Base-by-base conservation (phyloP, 2,888 invertebrate species). In the Odontomyia ornata region DNA sequence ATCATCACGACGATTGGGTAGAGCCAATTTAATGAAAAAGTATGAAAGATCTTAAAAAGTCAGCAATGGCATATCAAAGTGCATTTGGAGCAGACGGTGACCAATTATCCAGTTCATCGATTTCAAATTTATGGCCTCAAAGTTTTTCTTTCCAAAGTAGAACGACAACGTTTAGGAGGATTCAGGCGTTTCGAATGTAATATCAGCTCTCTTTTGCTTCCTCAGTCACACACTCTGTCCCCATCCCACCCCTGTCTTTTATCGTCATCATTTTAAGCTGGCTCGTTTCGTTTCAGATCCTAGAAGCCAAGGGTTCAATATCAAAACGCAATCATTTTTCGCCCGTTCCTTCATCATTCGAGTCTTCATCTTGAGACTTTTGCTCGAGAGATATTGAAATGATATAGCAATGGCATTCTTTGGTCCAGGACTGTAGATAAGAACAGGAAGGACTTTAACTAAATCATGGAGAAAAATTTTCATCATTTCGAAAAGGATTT, bases 71-170 rank as follows among this genome's bases (percentile, higher is more conserved):
- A 73, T 47, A 36, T 73, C 73, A 73, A 73, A 73, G 73, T 73
- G 73, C 73, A 73, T 57, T 57, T 30, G 36, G 23, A 57, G 46
- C 75, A 64, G 56, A 11, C 56, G 76, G 56, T 67, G 56, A 64
- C 56, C 76, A 76, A 76, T 76, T 76, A 76, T 67, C 67, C 76
- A 76, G 67, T 76, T 76, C 76, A 67, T 76, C 76, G 76, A 56
- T 76, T 76, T 36, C 76, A 67, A 65, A 76, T 76, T 76, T 76
- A 75, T 64, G 64, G 62, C 28, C 57, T 56, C 30, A 72, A 72
- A 72, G 36, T 69, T 69, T 46, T 69, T 69, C 69, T 11, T 69
- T 21, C 47, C 46, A 13, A 36, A 3, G 9, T 9, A 9, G 9
- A 36, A 36, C 52, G 52, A 18, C 62, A 7, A 36, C 65, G 36